Base-by-base conservation (phyloP, 2,797 vertebrate species). In the Selene dorsalis region DNA sequence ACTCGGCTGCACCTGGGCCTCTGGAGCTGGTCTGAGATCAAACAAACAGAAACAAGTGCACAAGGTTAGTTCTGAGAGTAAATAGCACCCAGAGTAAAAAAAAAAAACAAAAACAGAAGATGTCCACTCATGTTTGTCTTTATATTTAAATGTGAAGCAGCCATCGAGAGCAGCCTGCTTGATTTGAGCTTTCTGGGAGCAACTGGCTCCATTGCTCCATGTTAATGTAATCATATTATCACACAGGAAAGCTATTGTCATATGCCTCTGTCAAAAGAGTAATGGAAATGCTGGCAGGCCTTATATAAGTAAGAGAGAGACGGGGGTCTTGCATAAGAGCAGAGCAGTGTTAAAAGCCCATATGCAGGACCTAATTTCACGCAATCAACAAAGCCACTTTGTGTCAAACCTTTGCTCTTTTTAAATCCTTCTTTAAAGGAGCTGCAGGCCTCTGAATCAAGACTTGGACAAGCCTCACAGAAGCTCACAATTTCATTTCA, bases 341-440 rank as follows among this genome's bases (percentile, higher is more conserved):
- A 80, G 80, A 71, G 75, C 56, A 52, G 77, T 73, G 77, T 81
- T 78, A 85, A 82, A 91, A 89, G 69, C 79, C 68, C 69, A 85
- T 82, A 72, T 84, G 83, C 82, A 74, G 80, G 88, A 91, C 82
- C 91, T 87, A 81, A 94, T 94, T 92, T 94, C 88, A 93, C 82
- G 82, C 83, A 88, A 90, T 92, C 89, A 93, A 91, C 92, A 94
- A 93, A 91, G 89, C 91, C 84, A 91, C 87, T 93, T 91, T 89
- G 80, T 92, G 89, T 88, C 87, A 89, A 86, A 83, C 83, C 87
- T 91, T 89, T 92, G 75, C 88, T 87, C 82, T 88, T 81, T 87
- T 89, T 89, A 89, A 92, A 92, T 91, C 89, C 89, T 77, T 67
- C 82, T 90, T 90, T 90, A 77, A 86, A 84, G 84, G 79, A 92